A percentile compares a stretch with the other conserved stretches of the same genome.
phyloP scores from a whole-genome alignment of 2,797 vertebrate species.

The Lacerta bilineata region DNA sequence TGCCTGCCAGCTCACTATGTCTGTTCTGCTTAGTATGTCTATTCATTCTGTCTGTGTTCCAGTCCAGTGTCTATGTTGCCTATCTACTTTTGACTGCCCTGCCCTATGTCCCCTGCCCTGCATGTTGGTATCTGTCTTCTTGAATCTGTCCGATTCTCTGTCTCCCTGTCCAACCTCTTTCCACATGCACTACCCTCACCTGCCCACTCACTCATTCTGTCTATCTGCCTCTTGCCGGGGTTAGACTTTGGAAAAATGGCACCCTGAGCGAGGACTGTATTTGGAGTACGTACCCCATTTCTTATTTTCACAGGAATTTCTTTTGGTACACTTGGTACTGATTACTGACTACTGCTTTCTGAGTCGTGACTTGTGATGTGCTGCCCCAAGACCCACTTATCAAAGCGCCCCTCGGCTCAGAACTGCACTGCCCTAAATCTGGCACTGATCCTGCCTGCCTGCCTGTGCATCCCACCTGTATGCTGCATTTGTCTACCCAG shows the following conservation, averaged over 20 bases:
- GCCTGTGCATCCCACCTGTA: too few species aligned
- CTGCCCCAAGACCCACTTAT: too few species aligned
- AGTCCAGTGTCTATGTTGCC: not conserved
- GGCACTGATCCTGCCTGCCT: not conserved
- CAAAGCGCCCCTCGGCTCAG: too few species aligned
- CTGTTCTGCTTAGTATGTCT: not conserved
- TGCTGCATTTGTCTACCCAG: not conserved
- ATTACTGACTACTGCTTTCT: too few species aligned
- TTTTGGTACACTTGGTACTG: too few species aligned
- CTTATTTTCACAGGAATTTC: too few species aligned
- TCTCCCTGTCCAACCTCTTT: not conserved
- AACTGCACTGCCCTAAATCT: too few species aligned
- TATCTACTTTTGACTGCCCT: not conserved
- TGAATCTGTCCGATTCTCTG: not conserved
- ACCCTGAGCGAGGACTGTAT: too few species aligned
- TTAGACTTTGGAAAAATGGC: too few species aligned
- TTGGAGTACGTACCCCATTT: too few species aligned
- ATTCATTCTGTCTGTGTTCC: not conserved
- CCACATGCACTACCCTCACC: not conserved
- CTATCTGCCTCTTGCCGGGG: not conserved
- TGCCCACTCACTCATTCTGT: not conserved
- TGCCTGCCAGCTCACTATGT: not conserved
- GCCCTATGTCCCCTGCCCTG: not conserved
- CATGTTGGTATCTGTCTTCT: not conserved
- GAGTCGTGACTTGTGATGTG: too few species aligned